Evolutionary conservation across 1,140 invertebrate genomes (phyloP).

Genomic region (Bombus impatiens): DNA sequence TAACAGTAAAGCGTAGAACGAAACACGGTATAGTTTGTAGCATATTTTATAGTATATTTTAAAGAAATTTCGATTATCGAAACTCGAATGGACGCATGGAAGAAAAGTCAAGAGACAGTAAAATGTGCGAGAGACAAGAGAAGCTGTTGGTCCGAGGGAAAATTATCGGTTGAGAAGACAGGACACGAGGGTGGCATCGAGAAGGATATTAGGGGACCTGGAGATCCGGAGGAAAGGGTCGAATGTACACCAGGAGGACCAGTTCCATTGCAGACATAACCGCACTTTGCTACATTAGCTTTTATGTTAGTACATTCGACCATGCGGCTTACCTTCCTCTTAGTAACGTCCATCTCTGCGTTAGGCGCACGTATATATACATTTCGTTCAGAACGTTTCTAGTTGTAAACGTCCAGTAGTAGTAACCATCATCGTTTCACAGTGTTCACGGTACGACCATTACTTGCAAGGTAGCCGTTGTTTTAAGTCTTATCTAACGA

Average conservation of each 20-base stretch:
- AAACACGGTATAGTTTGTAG: too few species aligned
- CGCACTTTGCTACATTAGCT: slow-evolving; percentile 74
- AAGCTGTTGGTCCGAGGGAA: slow-evolving; percentile 20
- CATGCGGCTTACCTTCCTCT: slow-evolving; percentile 67
- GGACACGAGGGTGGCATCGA: slow-evolving; percentile 60
- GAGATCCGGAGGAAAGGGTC: slow-evolving; percentile 23
- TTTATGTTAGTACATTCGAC: slow-evolving; percentile 70
- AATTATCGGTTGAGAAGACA: slow-evolving; percentile 44
- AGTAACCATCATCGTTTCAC: slow-evolving; percentile 64
- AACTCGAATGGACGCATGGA: too few species aligned
- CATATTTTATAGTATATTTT: too few species aligned
- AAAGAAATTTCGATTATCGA: too few species aligned
- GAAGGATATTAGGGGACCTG: slow-evolving; percentile 64
- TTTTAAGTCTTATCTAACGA: slow-evolving; percentile 60
- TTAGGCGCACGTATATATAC: slow-evolving; percentile 43
- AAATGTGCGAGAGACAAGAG: background rate
- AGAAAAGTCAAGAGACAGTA: background rate
- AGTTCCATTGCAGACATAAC: slow-evolving; percentile 68
- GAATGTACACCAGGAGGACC: slow-evolving; percentile 39
- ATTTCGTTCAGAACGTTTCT: slow-evolving; percentile 51
- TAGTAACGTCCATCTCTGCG: slow-evolving; percentile 61
- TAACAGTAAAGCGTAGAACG: too few species aligned
- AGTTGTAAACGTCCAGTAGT: slow-evolving; percentile 58
- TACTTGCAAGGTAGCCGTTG: slow-evolving; percentile 63
- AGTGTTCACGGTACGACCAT: slow-evolving; percentile 45